Conservation (phyloP, 1,140 invertebrate genomes). For the Arctopsyche grandis region DNA sequence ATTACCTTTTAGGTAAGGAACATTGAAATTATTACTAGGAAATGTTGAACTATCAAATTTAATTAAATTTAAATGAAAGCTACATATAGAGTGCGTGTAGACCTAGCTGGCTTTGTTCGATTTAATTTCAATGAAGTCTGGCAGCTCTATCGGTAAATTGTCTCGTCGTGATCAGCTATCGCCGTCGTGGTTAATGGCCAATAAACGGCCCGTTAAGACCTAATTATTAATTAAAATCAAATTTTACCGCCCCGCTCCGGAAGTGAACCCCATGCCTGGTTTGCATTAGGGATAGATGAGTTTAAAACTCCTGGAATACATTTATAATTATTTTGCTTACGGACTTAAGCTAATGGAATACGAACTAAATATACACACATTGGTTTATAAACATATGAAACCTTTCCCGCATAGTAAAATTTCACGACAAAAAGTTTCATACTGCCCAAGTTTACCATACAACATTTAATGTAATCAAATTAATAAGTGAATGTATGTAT, state of each 20-base stretch:
- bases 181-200: constrained; percentile 31
- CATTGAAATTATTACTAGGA: no score
- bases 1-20: no score
- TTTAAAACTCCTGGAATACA: constrained; percentile 1
- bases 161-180: neutral
- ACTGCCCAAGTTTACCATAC: no score
- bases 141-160: neutral
- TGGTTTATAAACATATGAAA: no score
- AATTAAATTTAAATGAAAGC: no score
- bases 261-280: neutral
- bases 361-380: neutral
- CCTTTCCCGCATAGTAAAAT: no score
- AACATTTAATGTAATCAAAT: no score
- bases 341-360: neutral
- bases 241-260: constrained; percentile 6
- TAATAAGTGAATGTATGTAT: no score
- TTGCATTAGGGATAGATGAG: constrained; percentile 7
- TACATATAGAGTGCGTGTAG: no score
- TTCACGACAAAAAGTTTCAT: no score
- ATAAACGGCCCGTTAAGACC: constrained; percentile 34
- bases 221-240: constrained; percentile 41
- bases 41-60: no score
- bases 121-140: constrained; percentile 9
- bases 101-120: neutral
- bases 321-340: constrained; percentile 32